Evolutionary conservation across 2,797 vertebrate genomes (phyloP).

Genomic region (Petrocephalus sullivani): DNA sequence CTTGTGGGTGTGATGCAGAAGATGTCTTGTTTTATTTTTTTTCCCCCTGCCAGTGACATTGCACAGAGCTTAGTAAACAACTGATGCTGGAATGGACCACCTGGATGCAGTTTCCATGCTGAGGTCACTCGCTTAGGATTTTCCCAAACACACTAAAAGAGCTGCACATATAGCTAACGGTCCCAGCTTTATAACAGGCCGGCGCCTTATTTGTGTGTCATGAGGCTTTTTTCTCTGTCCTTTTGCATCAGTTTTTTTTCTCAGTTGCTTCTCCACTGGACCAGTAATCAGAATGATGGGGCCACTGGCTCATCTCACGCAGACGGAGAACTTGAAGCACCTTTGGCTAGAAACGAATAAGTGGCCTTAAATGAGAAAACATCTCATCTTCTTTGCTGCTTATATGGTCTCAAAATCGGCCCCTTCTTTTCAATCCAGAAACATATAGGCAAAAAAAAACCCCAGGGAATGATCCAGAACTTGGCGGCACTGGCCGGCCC

Average conservation of each 20-base stretch:
- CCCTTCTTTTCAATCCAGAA: not conserved
- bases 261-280: not conserved
- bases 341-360: not conserved
- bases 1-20: constrained; percentile 1
- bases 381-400: not conserved
- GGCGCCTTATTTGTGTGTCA: constrained; percentile 55
- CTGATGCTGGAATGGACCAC: constrained; percentile 20
- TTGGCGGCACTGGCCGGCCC: not conserved
- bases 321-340: not conserved
- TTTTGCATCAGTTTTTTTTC: not conserved
- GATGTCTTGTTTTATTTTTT: constrained; percentile 4
- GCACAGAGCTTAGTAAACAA: constrained; percentile 20
- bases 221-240: not conserved
- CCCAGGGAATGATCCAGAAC: not conserved
- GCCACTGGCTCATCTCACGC: not conserved
- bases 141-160: constrained; percentile 72
- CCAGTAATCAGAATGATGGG: not conserved
- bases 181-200: constrained; percentile 58
- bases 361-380: no score
- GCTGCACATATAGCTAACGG: constrained; percentile 71
- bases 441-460: not conserved
- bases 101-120: constrained; percentile 20
- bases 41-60: constrained; percentile 7
- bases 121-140: constrained; percentile 38
- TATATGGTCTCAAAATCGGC: not conserved